Conservation (phyloP, 2,888 invertebrate species). For the Drosophila maculinotata region DNA sequence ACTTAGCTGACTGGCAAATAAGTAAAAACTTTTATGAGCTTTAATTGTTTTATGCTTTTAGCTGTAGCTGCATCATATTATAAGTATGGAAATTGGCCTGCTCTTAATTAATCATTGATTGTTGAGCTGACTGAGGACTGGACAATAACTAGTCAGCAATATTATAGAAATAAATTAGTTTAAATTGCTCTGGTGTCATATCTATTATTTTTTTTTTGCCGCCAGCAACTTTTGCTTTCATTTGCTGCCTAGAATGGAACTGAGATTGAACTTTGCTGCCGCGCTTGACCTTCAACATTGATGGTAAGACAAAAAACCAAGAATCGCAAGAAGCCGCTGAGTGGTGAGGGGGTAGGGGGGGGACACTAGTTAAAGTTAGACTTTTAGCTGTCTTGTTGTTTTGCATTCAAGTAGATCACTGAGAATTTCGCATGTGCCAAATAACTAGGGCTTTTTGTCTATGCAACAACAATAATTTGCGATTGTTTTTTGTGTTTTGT, state of each 20-base stretch:
- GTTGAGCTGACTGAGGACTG: slow-evolving; percentile 30
- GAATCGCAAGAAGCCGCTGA: slow-evolving; percentile 4
- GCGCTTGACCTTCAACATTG: slow-evolving; percentile 71
- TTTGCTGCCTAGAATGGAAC: slow-evolving; percentile 59
- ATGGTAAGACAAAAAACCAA: slow-evolving; percentile 34
- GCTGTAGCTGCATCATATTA: not conserved
- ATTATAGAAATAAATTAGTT: slow-evolving; percentile 48
- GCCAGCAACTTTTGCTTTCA: slow-evolving; percentile 61
- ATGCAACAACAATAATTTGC: slow-evolving; percentile 47
- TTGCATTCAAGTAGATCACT: slow-evolving; percentile 69
- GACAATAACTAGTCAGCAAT: slow-evolving; percentile 38
- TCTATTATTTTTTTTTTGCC: slow-evolving; percentile 25
- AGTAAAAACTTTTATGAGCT: not conserved
- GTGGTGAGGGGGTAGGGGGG: not conserved
- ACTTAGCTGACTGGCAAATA: not conserved
- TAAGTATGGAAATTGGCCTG: slow-evolving; percentile 18
- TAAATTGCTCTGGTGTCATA: slow-evolving; percentile 55
- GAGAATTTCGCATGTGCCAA: slow-evolving; percentile 78
- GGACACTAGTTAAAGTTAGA: slow-evolving; percentile 18
- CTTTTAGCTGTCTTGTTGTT: slow-evolving; percentile 22
- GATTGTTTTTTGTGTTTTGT: slow-evolving; percentile 42
- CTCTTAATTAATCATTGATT: slow-evolving; percentile 49
- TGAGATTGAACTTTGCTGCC: slow-evolving; percentile 54
- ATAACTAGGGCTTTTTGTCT: slow-evolving; percentile 67
- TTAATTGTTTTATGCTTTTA: not conserved